Base-by-base conservation (phyloP, 2,113 vertebrate genomes). In the Rhegmatorhina hoffmannsi region DNA sequence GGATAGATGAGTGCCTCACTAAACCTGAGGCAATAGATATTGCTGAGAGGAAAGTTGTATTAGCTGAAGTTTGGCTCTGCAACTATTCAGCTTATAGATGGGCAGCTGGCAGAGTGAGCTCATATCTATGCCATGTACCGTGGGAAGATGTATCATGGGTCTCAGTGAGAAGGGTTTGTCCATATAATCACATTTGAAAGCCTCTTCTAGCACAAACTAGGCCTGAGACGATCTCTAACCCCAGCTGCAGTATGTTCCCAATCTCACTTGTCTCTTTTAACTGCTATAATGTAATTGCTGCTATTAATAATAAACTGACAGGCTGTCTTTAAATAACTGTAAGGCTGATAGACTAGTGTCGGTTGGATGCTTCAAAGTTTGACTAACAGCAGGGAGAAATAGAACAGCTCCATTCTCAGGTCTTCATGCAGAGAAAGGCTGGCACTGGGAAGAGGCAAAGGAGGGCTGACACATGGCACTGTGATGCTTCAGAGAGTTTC, bases 281-380 rank as follows among this genome's bases (percentile, higher is more conserved):
- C 80, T 50, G 86, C 83, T 89, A 36, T 77, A 88, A 86, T 81
- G 73, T 93, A 90, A 93, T 97, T 96, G 90, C 79, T 89, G 18
- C 79, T 94, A 84, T 93, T 94, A 92, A 92, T 94, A 93, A 92
- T 92, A 92, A 86, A 86, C 52, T 92, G 94, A 68, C 89, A 90
- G 76, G 43, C 64, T 96, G 49, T 76, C 76, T 90, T 95, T 90
- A 94, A 95, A 81, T 94, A 97, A 92, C 68, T 80, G 46, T 81
- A 44, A 83, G 68, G 64, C 86, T 81, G 86, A 90, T 62, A 63
- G 88, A 77, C 72, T 88, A 13, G 83, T 84, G 77, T 86, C 2
- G 4, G 59, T 67, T 90, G 86, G 90, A 55, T 94, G 88, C 86
- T 76, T 84, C 80, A 14, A 80, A 93, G 79, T 89, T 84, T 81